Percentiles rank a stretch among this genome's conserved stretches.
These are phyloP conservation scores for Diplazon laetatorius DNA, from an alignment of 2,888 invertebrate genomes.

Conservation along the genomic window DNA sequence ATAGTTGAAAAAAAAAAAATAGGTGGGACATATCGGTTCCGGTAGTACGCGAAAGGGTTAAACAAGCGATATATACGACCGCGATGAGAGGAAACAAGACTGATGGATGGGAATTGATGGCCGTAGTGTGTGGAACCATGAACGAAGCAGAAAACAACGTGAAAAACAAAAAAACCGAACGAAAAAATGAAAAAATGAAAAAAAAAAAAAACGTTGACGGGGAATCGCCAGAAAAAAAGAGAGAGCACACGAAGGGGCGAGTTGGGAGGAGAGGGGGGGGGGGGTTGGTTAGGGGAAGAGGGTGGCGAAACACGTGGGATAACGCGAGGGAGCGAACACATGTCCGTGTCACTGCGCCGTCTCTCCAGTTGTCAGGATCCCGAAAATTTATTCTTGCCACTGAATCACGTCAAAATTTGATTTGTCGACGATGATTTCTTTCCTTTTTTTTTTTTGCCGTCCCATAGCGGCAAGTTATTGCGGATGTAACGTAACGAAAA, in stretches of 20 bases:
- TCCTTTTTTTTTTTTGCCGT: too few relatives aligned
- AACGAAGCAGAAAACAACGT: conserved; percentile 51
- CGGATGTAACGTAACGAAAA: conserved; percentile 71
- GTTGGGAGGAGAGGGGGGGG: too few relatives aligned
- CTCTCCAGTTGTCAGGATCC: conserved; percentile 77
- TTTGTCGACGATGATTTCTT: conserved; percentile 82
- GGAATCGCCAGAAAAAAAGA: conserved; percentile 62
- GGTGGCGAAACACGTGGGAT: conserved; percentile 32
- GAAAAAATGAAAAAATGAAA: too few relatives aligned
- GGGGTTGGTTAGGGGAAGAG: conserved; percentile 54
- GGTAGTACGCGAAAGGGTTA: conserved; percentile 69
- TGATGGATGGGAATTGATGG: conserved; percentile 65
- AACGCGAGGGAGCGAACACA: conserved; percentile 76
- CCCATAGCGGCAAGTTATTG: conserved; percentile 82
- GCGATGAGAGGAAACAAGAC: conserved; percentile 68
- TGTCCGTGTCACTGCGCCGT: conserved; percentile 81
- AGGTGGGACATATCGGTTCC: conserved; percentile 16
- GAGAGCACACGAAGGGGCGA: too few relatives aligned
- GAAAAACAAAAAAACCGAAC: conserved; percentile 57
- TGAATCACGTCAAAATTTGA: conserved; percentile 83
- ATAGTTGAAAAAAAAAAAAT: conserved; percentile 29
- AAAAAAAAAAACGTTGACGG: conserved; percentile 22
- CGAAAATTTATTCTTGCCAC: conserved; percentile 81
- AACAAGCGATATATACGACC: conserved; percentile 77
- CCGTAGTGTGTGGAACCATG: conserved; percentile 63